Base-by-base conservation (phyloP, 2,113 vertebrate species). In the Ochotona princeps region DNA sequence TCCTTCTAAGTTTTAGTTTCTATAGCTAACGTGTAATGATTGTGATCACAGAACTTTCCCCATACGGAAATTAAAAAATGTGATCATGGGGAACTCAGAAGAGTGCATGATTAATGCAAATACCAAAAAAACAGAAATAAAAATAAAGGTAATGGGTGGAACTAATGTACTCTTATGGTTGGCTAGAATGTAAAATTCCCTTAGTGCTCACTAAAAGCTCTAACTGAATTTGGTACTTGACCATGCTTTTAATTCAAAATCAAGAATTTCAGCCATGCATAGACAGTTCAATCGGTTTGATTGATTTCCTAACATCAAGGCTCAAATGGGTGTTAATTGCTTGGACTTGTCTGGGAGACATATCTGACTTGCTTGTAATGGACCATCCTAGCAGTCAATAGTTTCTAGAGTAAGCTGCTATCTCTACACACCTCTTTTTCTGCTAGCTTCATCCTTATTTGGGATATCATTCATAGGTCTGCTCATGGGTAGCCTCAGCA, bases 261-360 rank as follows among this genome's bases (percentile, higher is more conserved):
- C 93, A 84, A 93, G 80, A 76, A 78, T 94, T 96, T 83, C 80
- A 95, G 76, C 72, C 91, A 90, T 72, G 79, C 66, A 65, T 89
- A 86, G 72, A 89, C 93, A 92, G 80, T 79, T 89, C 66, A 94
- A 44, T 96, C 86, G 86, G 75, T 86, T 81, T 88, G 83, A 94
- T 8, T 92, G 95, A 95, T 93, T 90, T 85, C 82, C 74, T 96
- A 94, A 97, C 69, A 94, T 93, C 93, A 96, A 91, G 88, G 75
- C 69, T 95, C 74, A 92, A 85, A 90, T 69, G 92, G 88, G 88
- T 95, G 85, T 94, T 96, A 96, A 96, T 83, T 96, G 92, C 83
- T 83, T 94, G 73, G 57, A 96, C 76, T 18, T 96, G 86, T 92
- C 83, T 87, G 69, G 26, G n/a, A 95, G 92, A 87, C 63, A 47